Conservation (phyloP, 2,797 vertebrate species). For the Melopsittacus undulatus region DNA sequence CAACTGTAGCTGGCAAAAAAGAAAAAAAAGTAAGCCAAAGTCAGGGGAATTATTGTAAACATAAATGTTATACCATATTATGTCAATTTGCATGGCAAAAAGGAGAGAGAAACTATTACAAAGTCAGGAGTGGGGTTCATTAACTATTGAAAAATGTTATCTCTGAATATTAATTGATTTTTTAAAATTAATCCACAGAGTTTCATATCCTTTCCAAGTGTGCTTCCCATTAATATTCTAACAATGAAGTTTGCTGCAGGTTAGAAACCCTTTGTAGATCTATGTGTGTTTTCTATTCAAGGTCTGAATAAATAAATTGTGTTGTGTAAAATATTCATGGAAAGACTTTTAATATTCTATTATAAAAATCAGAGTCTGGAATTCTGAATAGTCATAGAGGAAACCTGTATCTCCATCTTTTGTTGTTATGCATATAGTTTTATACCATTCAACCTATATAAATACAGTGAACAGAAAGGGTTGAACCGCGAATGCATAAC, state of each 20-base stretch:
- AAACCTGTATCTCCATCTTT: neutral
- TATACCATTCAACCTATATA: neutral
- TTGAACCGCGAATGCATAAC: neutral
- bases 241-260: neutral
- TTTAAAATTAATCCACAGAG: neutral
- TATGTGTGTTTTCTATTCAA: neutral
- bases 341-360: neutral
- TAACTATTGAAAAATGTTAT: neutral
- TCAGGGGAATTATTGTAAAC: neutral
- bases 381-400: neutral
- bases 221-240: neutral
- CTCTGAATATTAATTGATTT: constrained; percentile 14
- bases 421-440: neutral
- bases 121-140: neutral
- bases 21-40: neutral
- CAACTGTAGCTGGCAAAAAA: neutral
- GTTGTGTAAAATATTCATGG: neutral
- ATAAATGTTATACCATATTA: neutral
- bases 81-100: neutral
- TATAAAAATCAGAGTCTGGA: neutral
- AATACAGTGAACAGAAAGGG: neutral
- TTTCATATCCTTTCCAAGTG: neutral
- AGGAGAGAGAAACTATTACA: neutral
- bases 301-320: neutral
- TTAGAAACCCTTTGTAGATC: neutral